These are phyloP conservation scores for Rhynchomys soricoides DNA, from an alignment of 2,113 vertebrate species.

Conservation along the genomic window DNA sequence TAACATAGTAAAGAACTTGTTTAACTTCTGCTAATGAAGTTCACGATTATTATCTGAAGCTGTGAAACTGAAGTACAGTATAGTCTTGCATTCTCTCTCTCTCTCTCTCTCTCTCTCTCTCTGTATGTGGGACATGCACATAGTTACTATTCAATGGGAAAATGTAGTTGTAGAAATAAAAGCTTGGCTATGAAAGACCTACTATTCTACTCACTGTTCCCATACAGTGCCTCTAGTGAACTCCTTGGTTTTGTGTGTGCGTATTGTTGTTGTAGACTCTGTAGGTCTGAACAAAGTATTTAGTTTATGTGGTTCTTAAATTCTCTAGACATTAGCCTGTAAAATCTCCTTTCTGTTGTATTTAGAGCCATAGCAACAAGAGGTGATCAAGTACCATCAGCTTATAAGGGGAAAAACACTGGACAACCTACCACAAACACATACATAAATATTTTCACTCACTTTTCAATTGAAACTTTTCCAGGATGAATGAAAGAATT, in stretches of 20 bases:
- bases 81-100: neutral
- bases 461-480: conserved; percentile 13
- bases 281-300: neutral
- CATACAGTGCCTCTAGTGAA: neutral
- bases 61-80: neutral
- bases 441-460: neutral
- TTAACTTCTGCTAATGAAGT: conserved; percentile 35
- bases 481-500: conserved; percentile 17
- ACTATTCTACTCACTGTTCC: neutral
- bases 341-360: neutral
- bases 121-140: no score
- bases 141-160: neutral
- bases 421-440: neutral
- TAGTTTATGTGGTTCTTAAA: neutral
- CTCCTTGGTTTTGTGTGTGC: no score
- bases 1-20: neutral
- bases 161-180: neutral
- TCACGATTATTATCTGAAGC: neutral
- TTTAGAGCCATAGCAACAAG: neutral
- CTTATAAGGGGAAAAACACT: conserved; percentile 1
- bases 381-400: neutral
- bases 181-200: neutral
- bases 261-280: neutral
- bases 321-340: neutral
- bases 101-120: neutral